Evolutionary conservation across 2,888 invertebrate species (phyloP), one percentile per base, ranked within the genome.

Genomic region (Willowsia nigromaculata): DNA sequence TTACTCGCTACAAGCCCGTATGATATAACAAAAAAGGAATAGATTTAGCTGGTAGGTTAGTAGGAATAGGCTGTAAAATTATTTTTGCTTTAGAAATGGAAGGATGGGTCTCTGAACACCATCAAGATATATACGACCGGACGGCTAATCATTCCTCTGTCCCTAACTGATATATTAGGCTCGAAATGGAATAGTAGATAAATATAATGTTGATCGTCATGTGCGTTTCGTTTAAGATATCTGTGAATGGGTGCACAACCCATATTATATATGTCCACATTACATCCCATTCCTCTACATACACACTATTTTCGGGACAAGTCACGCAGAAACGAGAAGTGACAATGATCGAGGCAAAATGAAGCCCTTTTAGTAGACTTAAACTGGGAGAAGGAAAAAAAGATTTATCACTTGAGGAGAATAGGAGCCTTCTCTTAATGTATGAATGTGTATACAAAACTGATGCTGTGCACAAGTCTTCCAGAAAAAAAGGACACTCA

Each of bases 341-440:
- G 86, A 90, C 90, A 90, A 90, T 90, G 90, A 90, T 86, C 90
- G 85, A 83, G 56, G 81, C 81, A 90, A 90, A 82, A 86, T 90
- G 86, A 86, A 82, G 80, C 85, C 82, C 85, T 89, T n/a, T 81
- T 89, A 82, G 74, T 81, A 80, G 82, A 89, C 86, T 83, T 74
- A 83, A 53, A 76, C 83, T 47, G 76, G 59, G 65, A 59, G 82
- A 7, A 65, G 59, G 65, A 59, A 76, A 7, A 53, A 88, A 87
- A 83, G 82, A 88, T 88, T 88, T 88, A 82, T 88, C 83, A 82
- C 83, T 22, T n/a, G 47, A 40, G 30, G n/a, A 76, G 43, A 71
- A 43, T n/a, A 1, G 50, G n/a, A n/a, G n/a, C n/a, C 6, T 25
- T 33, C 33, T 50, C 50, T 18, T 6, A 15, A n/a, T 50, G 18